Percentiles rank a stretch among this genome's conserved stretches.
Evolutionary conservation across 2,113 vertebrate species (phyloP).

Genomic region (Sinocyclocheilus anophthalmus): DNA sequence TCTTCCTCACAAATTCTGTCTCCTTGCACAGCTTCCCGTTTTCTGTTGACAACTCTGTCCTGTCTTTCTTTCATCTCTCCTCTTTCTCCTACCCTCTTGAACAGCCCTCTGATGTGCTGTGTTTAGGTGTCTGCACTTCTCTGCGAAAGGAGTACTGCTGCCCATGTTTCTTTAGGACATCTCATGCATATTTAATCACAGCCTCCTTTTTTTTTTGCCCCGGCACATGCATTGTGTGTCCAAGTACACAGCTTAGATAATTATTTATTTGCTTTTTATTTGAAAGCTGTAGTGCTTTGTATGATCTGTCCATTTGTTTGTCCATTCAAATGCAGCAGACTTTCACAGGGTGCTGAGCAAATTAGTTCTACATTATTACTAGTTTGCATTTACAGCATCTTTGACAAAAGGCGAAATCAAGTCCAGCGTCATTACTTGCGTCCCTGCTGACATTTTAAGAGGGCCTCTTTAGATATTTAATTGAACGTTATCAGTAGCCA

Average conservation of each 20-base stretch:
- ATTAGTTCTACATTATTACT: slow-evolving; percentile 13
- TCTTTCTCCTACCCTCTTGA: slow-evolving; percentile 59
- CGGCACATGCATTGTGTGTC: slow-evolving; percentile 76
- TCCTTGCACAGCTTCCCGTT: slow-evolving; percentile 36
- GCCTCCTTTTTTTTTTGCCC: slow-evolving; percentile 67
- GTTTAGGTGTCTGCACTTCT: slow-evolving; percentile 70
- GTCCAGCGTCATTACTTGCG: slow-evolving; percentile 17
- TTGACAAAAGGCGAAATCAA: slow-evolving; percentile 39
- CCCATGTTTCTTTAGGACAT: slow-evolving; percentile 69
- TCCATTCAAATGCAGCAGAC: neutral
- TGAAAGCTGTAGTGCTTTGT: slow-evolving; percentile 61
- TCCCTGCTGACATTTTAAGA: slow-evolving; percentile 54
- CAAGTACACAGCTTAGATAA: slow-evolving; percentile 69
- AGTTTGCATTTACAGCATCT: slow-evolving; percentile 39
- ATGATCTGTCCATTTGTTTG: slow-evolving; percentile 53
- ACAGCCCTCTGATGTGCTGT: slow-evolving; percentile 70
- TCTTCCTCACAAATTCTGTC: slow-evolving; percentile 43
- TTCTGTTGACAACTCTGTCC: slow-evolving; percentile 47
- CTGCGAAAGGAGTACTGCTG: slow-evolving; percentile 77
- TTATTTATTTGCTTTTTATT: slow-evolving; percentile 73
- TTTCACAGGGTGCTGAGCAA: slow-evolving; percentile 24
- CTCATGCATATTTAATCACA: slow-evolving; percentile 82
- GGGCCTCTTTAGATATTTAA: slow-evolving; percentile 53
- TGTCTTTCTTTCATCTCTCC: slow-evolving; percentile 31
- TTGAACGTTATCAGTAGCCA: slow-evolving; percentile 53